Evolutionary conservation across 2,888 invertebrate genomes (phyloP).

Genomic region (Tinea semifulvella): DNA sequence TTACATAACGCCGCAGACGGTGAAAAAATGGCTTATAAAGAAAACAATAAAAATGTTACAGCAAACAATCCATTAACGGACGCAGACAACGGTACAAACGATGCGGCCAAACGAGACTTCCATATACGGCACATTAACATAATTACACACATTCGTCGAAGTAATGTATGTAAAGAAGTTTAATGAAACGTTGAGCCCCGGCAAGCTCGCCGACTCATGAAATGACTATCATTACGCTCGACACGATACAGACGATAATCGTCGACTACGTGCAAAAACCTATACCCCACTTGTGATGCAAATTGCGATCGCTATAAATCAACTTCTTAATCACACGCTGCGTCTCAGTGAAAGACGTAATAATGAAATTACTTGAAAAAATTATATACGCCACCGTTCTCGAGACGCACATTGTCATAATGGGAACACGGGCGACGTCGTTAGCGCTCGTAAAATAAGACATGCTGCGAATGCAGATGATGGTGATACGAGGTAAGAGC

Average conservation of each 20-base stretch:
- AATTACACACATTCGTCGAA: slow-evolving; percentile 59
- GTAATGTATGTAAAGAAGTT: slow-evolving; percentile 60
- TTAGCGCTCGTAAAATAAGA: slow-evolving; percentile 22
- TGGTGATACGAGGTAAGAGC: slow-evolving; percentile 21
- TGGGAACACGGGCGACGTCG: slow-evolving; percentile 34
- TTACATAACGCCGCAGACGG: neutral
- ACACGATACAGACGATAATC: slow-evolving; percentile 65
- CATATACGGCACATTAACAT: slow-evolving; percentile 50
- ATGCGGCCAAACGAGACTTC: slow-evolving; percentile 38
- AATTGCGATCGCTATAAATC: slow-evolving; percentile 64
- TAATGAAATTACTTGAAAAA: slow-evolving; percentile 63
- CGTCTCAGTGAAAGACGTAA: slow-evolving; percentile 36
- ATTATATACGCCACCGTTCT: slow-evolving; percentile 38
- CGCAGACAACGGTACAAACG: slow-evolving; percentile 29
- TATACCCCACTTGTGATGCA: slow-evolving; percentile 50
- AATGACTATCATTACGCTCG: slow-evolving; percentile 63
- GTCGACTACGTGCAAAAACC: slow-evolving; percentile 56
- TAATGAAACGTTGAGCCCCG: slow-evolving; percentile 56
- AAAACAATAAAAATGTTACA: slow-evolving; percentile 32
- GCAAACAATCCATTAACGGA: slow-evolving; percentile 53
- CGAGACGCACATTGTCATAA: slow-evolving; percentile 25
- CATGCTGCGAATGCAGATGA: slow-evolving; percentile 7
- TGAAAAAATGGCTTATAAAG: slow-evolving; percentile 14
- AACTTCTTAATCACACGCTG: slow-evolving; percentile 59
- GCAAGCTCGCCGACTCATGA: slow-evolving; percentile 57